A percentile compares a stretch with the other conserved stretches of the same genome.
Evolutionary conservation across 2,888 invertebrate genomes (phyloP).

Genomic region (Gymnoscelis rufifasciata): DNA sequence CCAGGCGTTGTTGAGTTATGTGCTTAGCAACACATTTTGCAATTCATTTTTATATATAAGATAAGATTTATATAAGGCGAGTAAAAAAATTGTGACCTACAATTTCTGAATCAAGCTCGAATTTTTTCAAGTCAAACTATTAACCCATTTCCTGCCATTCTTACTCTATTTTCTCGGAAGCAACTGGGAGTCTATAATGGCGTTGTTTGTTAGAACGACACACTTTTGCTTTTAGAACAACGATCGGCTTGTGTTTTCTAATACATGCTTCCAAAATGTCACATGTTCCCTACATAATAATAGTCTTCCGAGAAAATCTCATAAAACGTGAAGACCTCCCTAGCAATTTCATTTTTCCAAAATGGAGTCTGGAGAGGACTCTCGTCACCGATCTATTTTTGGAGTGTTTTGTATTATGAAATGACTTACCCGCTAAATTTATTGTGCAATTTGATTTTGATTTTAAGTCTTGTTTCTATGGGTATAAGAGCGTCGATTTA

Average conservation of each 20-base stretch:
- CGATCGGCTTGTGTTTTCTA: constrained; percentile 27
- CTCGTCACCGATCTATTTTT: constrained; percentile 75
- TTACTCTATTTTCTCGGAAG: constrained; percentile 30
- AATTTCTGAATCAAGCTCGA: too few species aligned
- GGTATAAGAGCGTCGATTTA: constrained; percentile 28
- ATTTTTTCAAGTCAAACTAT: constrained; percentile 21
- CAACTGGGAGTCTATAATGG: constrained; percentile 31
- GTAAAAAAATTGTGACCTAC: too few species aligned
- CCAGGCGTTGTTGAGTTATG: too few species aligned
- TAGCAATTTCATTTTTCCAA: constrained; percentile 74
- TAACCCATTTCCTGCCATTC: constrained; percentile 29
- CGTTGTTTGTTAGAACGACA: constrained; percentile 36
- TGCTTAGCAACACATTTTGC: too few species aligned
- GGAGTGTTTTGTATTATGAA: constrained; percentile 74
- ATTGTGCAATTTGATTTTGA: constrained; percentile 4
- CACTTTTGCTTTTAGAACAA: constrained; percentile 38
- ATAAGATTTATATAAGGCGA: too few species aligned
- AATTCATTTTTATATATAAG: too few species aligned
- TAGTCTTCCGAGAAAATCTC: constrained; percentile 46
- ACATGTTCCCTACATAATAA: constrained; percentile 33
- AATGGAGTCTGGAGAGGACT: constrained; percentile 58
- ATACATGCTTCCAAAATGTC: constrained; percentile 23
- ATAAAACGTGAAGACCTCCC: constrained; percentile 59
- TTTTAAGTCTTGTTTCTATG: constrained; percentile 21
- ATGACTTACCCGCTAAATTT: constrained; percentile 57